Evolutionary conservation across 2,888 invertebrate genomes (phyloP).

Genomic region (Drosophila stalkeri): DNA sequence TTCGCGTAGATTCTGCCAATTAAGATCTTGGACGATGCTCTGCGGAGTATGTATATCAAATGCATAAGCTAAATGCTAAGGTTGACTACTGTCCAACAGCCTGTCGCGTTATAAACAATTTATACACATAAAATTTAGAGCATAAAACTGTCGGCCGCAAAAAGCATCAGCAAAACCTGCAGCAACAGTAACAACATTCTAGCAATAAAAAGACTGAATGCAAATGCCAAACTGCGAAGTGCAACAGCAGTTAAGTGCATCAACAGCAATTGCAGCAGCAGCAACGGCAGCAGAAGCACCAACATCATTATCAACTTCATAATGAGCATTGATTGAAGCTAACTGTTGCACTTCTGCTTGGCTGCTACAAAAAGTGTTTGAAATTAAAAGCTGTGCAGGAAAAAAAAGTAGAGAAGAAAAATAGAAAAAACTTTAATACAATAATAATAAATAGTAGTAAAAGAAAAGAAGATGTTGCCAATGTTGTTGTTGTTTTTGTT

Average conservation of each 20-base stretch:
- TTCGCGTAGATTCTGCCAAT: conserved; percentile 60
- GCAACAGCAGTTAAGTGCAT: conserved; percentile 37
- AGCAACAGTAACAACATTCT: conserved; percentile 33
- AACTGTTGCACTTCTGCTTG: conserved; percentile 67
- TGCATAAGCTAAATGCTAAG: conserved; percentile 77
- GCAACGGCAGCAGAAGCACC: conserved; percentile 21
- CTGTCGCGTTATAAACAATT: conserved; percentile 55
- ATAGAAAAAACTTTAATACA: conserved; percentile 52
- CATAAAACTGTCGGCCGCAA: conserved; percentile 73
- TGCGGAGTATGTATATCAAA: conserved; percentile 47
- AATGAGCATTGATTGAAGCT: conserved; percentile 71
- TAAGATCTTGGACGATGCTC: conserved; percentile 67
- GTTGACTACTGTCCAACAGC: conserved; percentile 67
- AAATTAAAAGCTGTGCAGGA: conserved; percentile 50
- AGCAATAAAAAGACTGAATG: conserved; percentile 64
- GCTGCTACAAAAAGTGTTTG: conserved; percentile 48
- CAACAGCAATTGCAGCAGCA: conserved; percentile 43
- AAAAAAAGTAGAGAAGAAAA: neutral
- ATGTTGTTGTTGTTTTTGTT: conserved; percentile 39
- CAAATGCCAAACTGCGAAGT: conserved; percentile 79
- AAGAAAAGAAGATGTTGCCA: conserved; percentile 78
- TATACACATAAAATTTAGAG: conserved; percentile 76
- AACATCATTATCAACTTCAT: conserved; percentile 39
- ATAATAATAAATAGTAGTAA: conserved; percentile 71
- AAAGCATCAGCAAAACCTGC: conserved; percentile 25